Evolutionary conservation across 2,797 vertebrate genomes (phyloP).

Genomic region (Cetoscarus ocellatus): DNA sequence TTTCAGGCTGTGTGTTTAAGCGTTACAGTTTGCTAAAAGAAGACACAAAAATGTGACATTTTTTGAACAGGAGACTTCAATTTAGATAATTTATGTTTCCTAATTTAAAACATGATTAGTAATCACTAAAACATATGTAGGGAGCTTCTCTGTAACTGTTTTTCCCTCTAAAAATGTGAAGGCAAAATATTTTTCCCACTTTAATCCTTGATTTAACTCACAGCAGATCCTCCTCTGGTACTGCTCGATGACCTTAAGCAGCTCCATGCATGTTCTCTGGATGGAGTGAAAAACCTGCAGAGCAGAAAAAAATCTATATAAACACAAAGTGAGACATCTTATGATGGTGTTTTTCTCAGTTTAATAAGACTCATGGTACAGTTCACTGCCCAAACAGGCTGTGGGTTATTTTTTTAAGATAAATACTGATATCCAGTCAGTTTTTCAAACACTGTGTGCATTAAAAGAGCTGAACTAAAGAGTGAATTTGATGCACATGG

Average conservation of each 20-base stretch:
- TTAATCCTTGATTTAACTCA: conserved; percentile 77
- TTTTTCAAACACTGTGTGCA: neutral
- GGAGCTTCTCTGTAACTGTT: too few species aligned
- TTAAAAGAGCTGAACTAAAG: neutral
- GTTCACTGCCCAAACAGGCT: neutral
- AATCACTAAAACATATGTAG: too few species aligned
- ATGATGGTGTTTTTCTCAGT: neutral
- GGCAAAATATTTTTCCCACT: too few species aligned
- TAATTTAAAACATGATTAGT: too few species aligned
- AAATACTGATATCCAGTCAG: neutral
- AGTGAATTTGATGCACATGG: neutral
- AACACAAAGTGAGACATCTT: neutral
- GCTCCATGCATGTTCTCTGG: conserved; percentile 98
- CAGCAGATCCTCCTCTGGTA: conserved; percentile 97
- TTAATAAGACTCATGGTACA: neutral
- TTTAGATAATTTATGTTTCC: too few species aligned
- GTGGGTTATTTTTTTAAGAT: neutral
- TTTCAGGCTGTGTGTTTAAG: too few species aligned
- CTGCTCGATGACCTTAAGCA: conserved; percentile 96
- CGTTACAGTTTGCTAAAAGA: too few species aligned
- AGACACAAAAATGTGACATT: too few species aligned
- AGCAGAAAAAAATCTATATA: neutral
- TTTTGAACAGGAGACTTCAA: too few species aligned
- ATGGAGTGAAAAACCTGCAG: conserved; percentile 96
- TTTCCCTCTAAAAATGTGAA: too few species aligned